Evolutionary conservation across 2,888 invertebrate genomes (phyloP).

Genomic region (Eristalinus sepulchralis): DNA sequence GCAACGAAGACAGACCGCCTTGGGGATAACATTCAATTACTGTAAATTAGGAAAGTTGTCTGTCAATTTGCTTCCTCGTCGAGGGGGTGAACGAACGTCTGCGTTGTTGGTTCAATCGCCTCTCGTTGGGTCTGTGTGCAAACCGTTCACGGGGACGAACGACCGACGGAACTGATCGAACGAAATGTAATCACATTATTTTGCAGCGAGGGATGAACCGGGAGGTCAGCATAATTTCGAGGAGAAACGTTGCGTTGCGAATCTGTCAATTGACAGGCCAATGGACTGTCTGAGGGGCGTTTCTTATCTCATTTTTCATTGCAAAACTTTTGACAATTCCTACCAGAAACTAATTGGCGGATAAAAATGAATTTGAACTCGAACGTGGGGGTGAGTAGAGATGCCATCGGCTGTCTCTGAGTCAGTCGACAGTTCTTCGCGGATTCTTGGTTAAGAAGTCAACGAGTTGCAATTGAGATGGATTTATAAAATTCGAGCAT

Average conservation of each 20-base stretch:
- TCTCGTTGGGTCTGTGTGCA: slow-evolving; percentile 11
- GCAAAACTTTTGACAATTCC: too few relatives aligned
- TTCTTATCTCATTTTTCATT: too few relatives aligned
- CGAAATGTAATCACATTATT: slow-evolving; percentile 38
- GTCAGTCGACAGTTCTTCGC: too few relatives aligned
- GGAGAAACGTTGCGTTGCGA: slow-evolving; percentile 16
- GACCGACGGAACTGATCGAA: neutral
- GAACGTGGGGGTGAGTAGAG: too few relatives aligned
- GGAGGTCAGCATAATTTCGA: slow-evolving; percentile 22
- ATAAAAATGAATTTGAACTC: too few relatives aligned
- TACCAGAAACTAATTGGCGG: too few relatives aligned
- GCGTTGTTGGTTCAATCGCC: slow-evolving; percentile 10
- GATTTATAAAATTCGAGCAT: too few relatives aligned
- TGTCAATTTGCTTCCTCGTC: slow-evolving; percentile 38
- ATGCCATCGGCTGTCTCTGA: too few relatives aligned
- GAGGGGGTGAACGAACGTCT: neutral
- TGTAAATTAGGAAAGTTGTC: slow-evolving; percentile 67
- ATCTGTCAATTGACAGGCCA: neutral
- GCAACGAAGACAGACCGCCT: slow-evolving; percentile 25
- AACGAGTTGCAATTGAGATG: too few relatives aligned
- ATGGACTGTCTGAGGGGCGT: neutral
- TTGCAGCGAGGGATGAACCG: slow-evolving; percentile 6
- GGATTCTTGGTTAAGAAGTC: too few relatives aligned
- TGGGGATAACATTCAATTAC: slow-evolving; percentile 59
- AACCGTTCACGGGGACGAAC: neutral